A percentile compares a stretch with the other conserved stretches of the same genome.
Evolutionary conservation across 2,113 vertebrate genomes (phyloP).

Genomic region (Hippocampus abdominalis): DNA sequence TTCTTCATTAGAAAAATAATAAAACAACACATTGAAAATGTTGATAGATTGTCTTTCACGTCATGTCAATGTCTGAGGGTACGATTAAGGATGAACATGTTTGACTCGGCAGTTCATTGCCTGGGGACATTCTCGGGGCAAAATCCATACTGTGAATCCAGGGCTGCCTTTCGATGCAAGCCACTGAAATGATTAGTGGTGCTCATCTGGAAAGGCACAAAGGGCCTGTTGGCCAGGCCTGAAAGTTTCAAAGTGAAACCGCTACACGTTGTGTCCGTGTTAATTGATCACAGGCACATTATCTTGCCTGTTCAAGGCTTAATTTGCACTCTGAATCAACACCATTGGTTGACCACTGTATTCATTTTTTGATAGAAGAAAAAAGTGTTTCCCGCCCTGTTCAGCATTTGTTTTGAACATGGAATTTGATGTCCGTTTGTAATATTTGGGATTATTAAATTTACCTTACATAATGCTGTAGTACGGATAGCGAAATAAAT

Average conservation of each 20-base stretch:
- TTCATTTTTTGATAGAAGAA: conserved; percentile 61
- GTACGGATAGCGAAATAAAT: no score
- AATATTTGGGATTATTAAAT: background rate
- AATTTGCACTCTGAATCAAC: conserved; percentile 74
- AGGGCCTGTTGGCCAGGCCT: conserved; percentile 56
- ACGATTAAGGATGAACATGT: conserved; percentile 79
- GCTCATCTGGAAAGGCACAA: conserved; percentile 66
- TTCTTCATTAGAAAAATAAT: conserved; percentile 31
- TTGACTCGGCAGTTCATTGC: conserved; percentile 76
- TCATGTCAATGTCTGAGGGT: conserved; percentile 77
- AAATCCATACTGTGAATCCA: conserved; percentile 75
- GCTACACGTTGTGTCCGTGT: conserved; percentile 71
- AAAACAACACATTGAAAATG: conserved; percentile 48
- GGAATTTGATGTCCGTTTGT: conserved; percentile 15
- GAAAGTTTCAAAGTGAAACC: conserved; percentile 69
- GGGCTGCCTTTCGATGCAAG: conserved; percentile 73
- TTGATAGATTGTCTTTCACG: conserved; percentile 73
- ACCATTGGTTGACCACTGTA: conserved; percentile 64
- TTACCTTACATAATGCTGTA: background rate
- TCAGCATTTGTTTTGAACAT: conserved; percentile 33
- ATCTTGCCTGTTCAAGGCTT: conserved; percentile 70
- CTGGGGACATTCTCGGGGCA: conserved; percentile 82
- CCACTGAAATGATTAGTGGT: conserved; percentile 69
- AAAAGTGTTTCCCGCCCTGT: conserved; percentile 42
- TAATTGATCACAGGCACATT: conserved; percentile 76